Evolutionary conservation across 2,797 vertebrate species (phyloP).

Genomic region (Poeciliopsis infans): DNA sequence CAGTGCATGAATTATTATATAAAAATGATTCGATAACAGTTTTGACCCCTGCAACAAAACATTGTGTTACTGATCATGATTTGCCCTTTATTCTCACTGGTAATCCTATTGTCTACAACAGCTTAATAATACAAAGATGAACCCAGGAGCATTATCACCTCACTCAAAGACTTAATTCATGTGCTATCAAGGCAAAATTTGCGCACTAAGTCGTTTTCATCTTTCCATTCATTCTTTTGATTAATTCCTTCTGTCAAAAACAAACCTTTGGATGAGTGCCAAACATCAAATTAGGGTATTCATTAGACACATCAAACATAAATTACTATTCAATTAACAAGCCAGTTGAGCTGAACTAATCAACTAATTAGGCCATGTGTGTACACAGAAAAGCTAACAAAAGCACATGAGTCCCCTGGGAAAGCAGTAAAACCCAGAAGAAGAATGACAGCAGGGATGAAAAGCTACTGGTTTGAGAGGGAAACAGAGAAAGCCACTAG

Average conservation of each 20-base stretch:
- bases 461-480: conserved; percentile 48
- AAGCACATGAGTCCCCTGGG: conserved; percentile 78
- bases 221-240: conserved; percentile 61
- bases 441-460: conserved; percentile 71
- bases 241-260: conserved; percentile 69
- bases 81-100: background rate
- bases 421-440: conserved; percentile 69
- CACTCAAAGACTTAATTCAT: conserved; percentile 51
- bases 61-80: background rate
- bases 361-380: conserved; percentile 83
- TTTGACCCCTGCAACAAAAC: background rate
- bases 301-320: conserved; percentile 78
- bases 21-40: background rate
- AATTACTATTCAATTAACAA: conserved; percentile 84
- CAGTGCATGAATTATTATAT: background rate
- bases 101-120: conserved; percentile 26
- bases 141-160: conserved; percentile 39
- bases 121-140: conserved; percentile 45
- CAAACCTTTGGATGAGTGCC: conserved; percentile 68
- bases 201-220: conserved; percentile 46
- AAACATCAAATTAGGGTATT: conserved; percentile 76
- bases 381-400: conserved; percentile 81
- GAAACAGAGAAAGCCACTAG: conserved; percentile 21
- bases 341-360: conserved; percentile 82
- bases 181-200: conserved; percentile 50